Percentiles rank a stretch among this genome's conserved stretches.
Conservation (phyloP, 1,140 invertebrate species). For the Drosophila miranda region DNA sequence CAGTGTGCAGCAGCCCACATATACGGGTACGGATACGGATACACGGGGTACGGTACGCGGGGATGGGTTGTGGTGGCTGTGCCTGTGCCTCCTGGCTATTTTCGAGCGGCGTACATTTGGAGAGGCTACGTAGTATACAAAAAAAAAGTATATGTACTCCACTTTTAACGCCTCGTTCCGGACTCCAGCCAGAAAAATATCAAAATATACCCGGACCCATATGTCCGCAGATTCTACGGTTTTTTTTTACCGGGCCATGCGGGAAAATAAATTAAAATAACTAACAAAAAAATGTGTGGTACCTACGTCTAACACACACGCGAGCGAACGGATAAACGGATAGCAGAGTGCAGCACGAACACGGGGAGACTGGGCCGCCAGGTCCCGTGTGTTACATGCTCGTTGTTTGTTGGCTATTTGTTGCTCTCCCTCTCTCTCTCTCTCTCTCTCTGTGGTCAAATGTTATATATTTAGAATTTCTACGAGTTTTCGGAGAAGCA, state of each 20-base stretch:
- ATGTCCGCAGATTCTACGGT: not conserved
- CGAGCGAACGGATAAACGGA: conserved; percentile 65
- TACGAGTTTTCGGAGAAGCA: conserved; percentile 35
- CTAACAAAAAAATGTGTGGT: conserved; percentile 31
- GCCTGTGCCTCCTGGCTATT: conserved; percentile 41
- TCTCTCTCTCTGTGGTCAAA: conserved; percentile 16
- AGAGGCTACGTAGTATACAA: conserved; percentile 8
- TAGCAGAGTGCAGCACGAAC: conserved; percentile 75
- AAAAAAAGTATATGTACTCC: conserved; percentile 6
- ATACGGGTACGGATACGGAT: conserved; percentile 13
- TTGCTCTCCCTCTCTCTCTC: conserved; percentile 54
- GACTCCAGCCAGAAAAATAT: conserved; percentile 4
- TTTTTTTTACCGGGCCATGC: conserved; percentile 6
- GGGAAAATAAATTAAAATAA: conserved; percentile 34
- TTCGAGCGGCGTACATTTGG: conserved; percentile 56
- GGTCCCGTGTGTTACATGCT: conserved; percentile 67
- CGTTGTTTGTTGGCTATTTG: conserved; percentile 32
- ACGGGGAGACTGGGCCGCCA: conserved; percentile 71
- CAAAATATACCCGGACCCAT: not conserved
- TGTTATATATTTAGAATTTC: conserved; percentile 71
- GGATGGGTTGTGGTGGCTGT: conserved; percentile 1
- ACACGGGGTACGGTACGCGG: not conserved
- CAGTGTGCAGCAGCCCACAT: conserved; percentile 12
- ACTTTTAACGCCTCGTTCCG: conserved; percentile 1
- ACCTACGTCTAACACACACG: conserved; percentile 67